Base-by-base conservation (phyloP, 2,888 invertebrate species). In the Homarus gammarus region DNA sequence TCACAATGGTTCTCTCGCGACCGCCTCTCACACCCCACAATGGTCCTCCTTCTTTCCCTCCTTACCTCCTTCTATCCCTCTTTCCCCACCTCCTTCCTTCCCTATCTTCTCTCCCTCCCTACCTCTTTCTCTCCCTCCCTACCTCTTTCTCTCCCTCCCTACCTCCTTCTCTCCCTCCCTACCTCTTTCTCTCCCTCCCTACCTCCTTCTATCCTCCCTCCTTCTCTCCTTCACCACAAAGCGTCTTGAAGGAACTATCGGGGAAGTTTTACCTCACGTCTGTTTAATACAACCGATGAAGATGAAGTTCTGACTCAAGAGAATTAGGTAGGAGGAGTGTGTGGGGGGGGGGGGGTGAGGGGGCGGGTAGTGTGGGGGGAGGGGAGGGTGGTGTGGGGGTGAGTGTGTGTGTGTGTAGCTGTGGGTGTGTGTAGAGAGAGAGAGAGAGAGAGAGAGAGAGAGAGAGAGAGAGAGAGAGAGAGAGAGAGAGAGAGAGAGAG, bases 291-390 rank as follows among this genome's bases (percentile, higher is more conserved):
- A 15, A 5, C 38, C 0, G 68, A 40, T 68, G 49, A 82, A 82
- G 82, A 70, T 82, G 82, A 70, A 73, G 27, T 56, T 84, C 12
- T n/a, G n/a, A n/a, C n/a, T n/a, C n/a, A n/a, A n/a, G n/a, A n/a
- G 36, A n/a, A n/a, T n/a, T 44, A 40, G 70, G 38, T 27, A 18
- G 70, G 38, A 44, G 61, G 49, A 36, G n/a, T 1, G 40, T 38
- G n/a, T 22, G 40, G 40, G 51, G 61, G 10, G n/a, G 22, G 40
- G 40, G 51, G 61, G 10, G 61, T 2, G 61, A 33, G 51, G 36
- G 36, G n/a, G 36, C 18, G 1, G 15, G 38, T n/a, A 36, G 73
- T 12, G 36, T 38, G 40, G 56, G 10, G 36, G 33, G 56, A 38
- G 22, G 36, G n/a, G 36, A 18, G 3, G 15, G 38, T n/a, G 36